Conservation (phyloP, 1,140 invertebrate species). For the Sycophaga agraensis region DNA sequence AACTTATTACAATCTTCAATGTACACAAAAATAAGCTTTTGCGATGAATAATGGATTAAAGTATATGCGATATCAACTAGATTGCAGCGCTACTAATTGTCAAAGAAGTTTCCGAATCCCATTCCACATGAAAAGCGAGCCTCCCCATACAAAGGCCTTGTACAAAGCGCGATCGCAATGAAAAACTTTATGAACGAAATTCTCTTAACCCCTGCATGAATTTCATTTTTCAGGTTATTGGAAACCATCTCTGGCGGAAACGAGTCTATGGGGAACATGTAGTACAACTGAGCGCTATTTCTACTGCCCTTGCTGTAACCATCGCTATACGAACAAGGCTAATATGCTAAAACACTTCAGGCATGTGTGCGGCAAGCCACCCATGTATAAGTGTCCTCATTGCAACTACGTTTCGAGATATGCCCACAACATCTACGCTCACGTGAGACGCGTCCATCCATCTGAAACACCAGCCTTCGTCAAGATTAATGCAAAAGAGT, state of each 20-base stretch:
- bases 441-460: constrained; percentile 34
- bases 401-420: constrained; percentile 37
- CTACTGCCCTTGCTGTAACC: constrained; percentile 32
- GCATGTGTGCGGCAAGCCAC: constrained; percentile 54
- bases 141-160: too few species aligned
- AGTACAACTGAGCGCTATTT: neutral
- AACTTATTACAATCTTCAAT: too few species aligned
- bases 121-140: too few species aligned
- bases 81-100: too few species aligned
- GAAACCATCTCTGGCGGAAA: neutral
- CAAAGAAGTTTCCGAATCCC: too few species aligned
- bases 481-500: neutral
- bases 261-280: too few species aligned
- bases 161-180: too few species aligned
- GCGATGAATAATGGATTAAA: too few species aligned
- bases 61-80: too few species aligned
- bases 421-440: constrained; percentile 33
- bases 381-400: constrained; percentile 47
- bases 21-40: too few species aligned
- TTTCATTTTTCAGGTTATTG: constrained; percentile 20
- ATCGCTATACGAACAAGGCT: constrained; percentile 36
- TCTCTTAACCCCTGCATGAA: neutral
- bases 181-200: too few species aligned
- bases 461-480: constrained; percentile 17
- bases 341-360: constrained; percentile 47